Percentiles rank a stretch among this genome's conserved stretches.
phyloP scores from a whole-genome alignment of 2,888 invertebrate species.

The Mythimna ferrago region DNA sequence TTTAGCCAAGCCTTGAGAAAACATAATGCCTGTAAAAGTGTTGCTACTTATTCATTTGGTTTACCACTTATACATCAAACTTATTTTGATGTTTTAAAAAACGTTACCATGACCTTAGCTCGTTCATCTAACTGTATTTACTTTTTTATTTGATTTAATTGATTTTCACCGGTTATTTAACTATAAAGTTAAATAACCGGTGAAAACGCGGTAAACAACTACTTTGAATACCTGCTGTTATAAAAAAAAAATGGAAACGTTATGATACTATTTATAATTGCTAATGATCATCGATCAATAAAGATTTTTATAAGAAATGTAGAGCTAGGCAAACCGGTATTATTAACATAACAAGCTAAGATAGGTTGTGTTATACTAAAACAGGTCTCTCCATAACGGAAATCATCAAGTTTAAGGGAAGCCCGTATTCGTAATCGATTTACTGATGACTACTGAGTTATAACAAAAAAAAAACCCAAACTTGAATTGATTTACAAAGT shows the following conservation, averaged over 20 bases:
- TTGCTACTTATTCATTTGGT: not conserved
- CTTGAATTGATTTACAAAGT: not conserved
- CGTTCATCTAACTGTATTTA: too few species aligned
- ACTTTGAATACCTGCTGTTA: not conserved
- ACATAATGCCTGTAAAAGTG: not conserved
- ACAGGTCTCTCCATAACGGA: not conserved
- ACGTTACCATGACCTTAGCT: not conserved
- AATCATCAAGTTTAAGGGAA: not conserved
- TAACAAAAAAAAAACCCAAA: too few species aligned
- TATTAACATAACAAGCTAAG: not conserved
- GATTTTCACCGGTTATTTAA: not conserved
- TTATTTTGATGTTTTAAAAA: too few species aligned
- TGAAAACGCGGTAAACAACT: too few species aligned
- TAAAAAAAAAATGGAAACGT: not conserved
- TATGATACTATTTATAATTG: not conserved
- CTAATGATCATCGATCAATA: not conserved
- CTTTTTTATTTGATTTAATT: too few species aligned
- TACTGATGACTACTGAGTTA: not conserved
- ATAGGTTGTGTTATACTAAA: too few species aligned
- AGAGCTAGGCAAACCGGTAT: conserved; percentile 8
- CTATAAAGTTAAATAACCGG: too few species aligned
- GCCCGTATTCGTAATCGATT: not conserved
- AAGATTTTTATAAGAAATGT: not conserved
- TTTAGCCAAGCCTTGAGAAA: not conserved
- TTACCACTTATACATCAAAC: not conserved